These are phyloP conservation scores for Leucophenga varia DNA, from an alignment of 1,140 invertebrate genomes.

Conservation along the genomic window DNA sequence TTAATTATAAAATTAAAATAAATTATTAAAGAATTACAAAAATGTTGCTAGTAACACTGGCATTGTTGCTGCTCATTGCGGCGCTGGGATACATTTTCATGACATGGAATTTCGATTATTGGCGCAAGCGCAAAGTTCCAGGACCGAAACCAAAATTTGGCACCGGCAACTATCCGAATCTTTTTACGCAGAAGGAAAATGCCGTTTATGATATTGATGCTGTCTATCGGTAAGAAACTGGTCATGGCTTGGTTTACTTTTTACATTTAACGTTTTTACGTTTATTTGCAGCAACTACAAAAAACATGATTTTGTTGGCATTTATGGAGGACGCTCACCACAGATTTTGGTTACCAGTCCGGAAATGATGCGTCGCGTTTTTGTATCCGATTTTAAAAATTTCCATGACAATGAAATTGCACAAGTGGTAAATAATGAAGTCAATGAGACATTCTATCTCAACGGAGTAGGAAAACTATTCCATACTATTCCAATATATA, in stretches of 20 bases:
- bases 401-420: constrained; percentile 54
- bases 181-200: constrained; percentile 31
- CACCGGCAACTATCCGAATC: constrained; percentile 39
- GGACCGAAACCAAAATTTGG: constrained; percentile 38
- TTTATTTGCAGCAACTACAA: constrained; percentile 27
- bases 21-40: too few species aligned
- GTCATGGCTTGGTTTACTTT: neutral
- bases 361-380: constrained; percentile 58
- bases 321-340: constrained; percentile 30
- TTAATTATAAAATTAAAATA: too few species aligned
- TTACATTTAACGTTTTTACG: neutral
- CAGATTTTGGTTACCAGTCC: constrained; percentile 58
- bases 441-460: too few species aligned
- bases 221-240: constrained; percentile 30
- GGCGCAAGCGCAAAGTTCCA: constrained; percentile 41
- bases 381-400: constrained; percentile 58
- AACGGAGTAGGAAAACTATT: too few species aligned
- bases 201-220: constrained; percentile 29
- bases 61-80: constrained; percentile 9
- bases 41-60: constrained; percentile 29
- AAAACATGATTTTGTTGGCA: constrained; percentile 39
- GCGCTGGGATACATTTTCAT: constrained; percentile 42
- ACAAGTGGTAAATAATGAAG: neutral
- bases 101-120: constrained; percentile 49
- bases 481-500: constrained; percentile 12